Evolutionary conservation across 1,140 invertebrate species (phyloP).

Genomic region (Sarcophaga bullata): DNA sequence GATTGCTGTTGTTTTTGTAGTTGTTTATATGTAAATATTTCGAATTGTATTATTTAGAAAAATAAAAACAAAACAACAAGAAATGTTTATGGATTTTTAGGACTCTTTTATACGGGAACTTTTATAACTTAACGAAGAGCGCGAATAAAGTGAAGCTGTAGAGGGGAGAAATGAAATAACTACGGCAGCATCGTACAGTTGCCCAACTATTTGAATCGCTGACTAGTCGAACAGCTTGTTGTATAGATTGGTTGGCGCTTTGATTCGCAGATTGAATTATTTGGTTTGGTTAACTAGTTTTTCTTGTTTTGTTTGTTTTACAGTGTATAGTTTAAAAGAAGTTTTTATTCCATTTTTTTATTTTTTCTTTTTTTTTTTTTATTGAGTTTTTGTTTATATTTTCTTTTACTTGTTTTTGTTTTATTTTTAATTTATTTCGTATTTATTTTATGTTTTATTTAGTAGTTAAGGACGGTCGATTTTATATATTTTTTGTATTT

Average conservation of each 20-base stretch:
- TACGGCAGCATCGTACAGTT: neutral
- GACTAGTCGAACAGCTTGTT: neutral
- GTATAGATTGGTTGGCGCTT: neutral
- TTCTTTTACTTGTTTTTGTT: neutral
- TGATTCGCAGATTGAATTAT: too few species aligned
- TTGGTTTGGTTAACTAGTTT: too few species aligned
- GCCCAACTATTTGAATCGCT: neutral
- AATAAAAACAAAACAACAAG: neutral
- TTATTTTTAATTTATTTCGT: neutral
- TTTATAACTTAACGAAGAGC: neutral
- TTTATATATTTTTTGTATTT: conserved; percentile 8
- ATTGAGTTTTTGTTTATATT: too few species aligned
- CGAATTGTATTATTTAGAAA: neutral
- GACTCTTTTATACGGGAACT: neutral
- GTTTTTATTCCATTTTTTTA: neutral
- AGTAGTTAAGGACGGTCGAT: conserved; percentile 14
- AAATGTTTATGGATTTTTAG: conserved; percentile 4
- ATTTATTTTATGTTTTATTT: neutral
- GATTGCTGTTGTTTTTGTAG: neutral
- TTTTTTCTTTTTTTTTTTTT: neutral
- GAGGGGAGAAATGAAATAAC: neutral
- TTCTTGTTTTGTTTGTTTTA: too few species aligned
- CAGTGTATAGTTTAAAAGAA: neutral
- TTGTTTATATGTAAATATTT: conserved; percentile 12
- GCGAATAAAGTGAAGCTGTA: neutral